Evolutionary conservation across 2,113 vertebrate genomes (phyloP).

Genomic region (Carassius carassius): DNA sequence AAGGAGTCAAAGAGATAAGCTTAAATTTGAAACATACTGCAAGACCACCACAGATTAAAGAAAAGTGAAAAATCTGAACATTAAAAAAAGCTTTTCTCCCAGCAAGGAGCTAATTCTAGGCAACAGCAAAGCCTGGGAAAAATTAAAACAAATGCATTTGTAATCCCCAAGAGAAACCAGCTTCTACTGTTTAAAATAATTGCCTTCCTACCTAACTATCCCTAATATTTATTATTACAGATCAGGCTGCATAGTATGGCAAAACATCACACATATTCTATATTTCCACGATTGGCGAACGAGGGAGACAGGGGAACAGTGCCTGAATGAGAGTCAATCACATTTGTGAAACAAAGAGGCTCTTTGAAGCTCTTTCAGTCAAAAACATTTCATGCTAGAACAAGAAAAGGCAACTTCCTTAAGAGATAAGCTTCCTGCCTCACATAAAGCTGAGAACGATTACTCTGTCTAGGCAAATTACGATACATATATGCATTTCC

Average conservation of each 20-base stretch:
- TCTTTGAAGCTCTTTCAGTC: constrained; percentile 79
- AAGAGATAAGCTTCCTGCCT: constrained; percentile 78
- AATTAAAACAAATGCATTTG: constrained; percentile 71
- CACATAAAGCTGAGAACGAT: constrained; percentile 75
- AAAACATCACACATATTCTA: constrained; percentile 51
- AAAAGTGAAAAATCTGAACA: constrained; percentile 48
- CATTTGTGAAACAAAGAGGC: constrained; percentile 78
- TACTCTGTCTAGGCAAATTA: constrained; percentile 78
- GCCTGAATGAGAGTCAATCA: constrained; percentile 78
- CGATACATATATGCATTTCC: constrained; percentile 69
- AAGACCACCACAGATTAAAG: constrained; percentile 67
- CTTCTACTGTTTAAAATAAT: constrained; percentile 66
- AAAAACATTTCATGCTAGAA: constrained; percentile 79
- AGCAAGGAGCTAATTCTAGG: constrained; percentile 61
- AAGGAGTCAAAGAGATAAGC: constrained; percentile 61
- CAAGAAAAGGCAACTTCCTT: constrained; percentile 77
- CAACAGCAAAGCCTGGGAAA: constrained; percentile 63
- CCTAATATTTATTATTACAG: constrained; percentile 68
- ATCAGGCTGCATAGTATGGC: constrained; percentile 57
- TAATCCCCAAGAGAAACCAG: constrained; percentile 67
- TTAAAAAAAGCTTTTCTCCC: constrained; percentile 60
- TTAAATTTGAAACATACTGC: constrained; percentile 62
- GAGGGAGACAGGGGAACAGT: constrained; percentile 62
- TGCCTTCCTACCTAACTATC: constrained; percentile 61
- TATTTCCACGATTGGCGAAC: constrained; percentile 57